Percentiles rank a stretch among this genome's conserved stretches.
Evolutionary conservation across 1,140 invertebrate genomes (phyloP).

Genomic region (Eubasilissa regina): DNA sequence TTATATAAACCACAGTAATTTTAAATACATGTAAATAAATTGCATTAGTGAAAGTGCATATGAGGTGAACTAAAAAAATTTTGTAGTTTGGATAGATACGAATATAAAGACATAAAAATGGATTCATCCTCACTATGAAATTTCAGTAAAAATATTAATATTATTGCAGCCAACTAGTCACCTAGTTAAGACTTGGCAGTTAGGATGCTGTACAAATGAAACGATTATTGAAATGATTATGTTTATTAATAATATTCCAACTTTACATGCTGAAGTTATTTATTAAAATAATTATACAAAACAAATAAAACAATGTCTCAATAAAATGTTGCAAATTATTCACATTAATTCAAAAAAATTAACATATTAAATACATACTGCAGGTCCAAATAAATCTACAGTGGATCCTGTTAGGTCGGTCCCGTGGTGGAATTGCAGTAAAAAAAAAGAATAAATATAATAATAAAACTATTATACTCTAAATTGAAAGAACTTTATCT

Average conservation of each 20-base stretch:
- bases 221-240: constrained; percentile 29
- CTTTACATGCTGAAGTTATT: constrained; percentile 44
- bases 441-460: constrained; percentile 33
- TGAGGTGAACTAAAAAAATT: too few species aligned
- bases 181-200: too few species aligned
- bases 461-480: constrained; percentile 8
- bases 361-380: neutral
- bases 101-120: too few species aligned
- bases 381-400: constrained; percentile 28
- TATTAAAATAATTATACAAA: constrained; percentile 35
- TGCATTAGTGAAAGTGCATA: too few species aligned
- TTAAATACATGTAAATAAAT: too few species aligned
- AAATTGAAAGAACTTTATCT: neutral
- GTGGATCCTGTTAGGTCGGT: constrained; percentile 8
- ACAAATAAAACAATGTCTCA: constrained; percentile 14
- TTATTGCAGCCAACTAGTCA: too few species aligned
- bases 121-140: too few species aligned
- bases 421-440: constrained; percentile 7
- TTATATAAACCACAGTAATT: too few species aligned
- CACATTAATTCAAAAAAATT: constrained; percentile 2
- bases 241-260: constrained; percentile 51
- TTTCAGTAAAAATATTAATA: too few species aligned
- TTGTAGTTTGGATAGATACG: too few species aligned
- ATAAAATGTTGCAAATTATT: constrained; percentile 28
- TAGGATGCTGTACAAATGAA: neutral